Evolutionary conservation across 2,888 invertebrate species (phyloP).

Genomic region (Ommatoiulus sabulosus): DNA sequence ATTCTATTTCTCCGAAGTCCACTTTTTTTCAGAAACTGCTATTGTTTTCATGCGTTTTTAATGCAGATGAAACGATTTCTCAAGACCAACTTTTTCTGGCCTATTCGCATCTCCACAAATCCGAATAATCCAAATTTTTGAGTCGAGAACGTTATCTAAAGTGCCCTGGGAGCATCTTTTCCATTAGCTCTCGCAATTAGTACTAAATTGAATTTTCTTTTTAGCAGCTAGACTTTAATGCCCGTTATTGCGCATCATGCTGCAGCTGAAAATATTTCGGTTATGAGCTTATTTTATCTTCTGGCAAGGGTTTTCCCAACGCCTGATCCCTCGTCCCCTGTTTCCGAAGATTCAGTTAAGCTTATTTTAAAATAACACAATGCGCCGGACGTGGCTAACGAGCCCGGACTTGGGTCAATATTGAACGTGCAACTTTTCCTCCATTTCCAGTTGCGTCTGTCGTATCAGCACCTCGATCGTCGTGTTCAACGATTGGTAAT

Average conservation of each 20-base stretch:
- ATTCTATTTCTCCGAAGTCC: too few species aligned
- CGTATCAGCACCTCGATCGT: neutral
- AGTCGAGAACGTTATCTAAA: neutral
- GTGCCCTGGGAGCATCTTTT: neutral
- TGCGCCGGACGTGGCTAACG: neutral
- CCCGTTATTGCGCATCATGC: neutral
- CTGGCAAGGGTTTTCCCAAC: neutral
- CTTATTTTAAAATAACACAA: constrained; percentile 22
- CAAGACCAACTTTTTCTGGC: neutral
- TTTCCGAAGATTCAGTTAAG: neutral
- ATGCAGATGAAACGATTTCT: too few species aligned
- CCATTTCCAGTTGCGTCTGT: neutral
- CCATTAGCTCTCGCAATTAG: constrained; percentile 30
- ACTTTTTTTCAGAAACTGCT: too few species aligned
- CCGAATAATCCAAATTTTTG: neutral
- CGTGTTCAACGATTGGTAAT: constrained; percentile 50
- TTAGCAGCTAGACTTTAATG: neutral
- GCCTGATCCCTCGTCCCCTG: neutral
- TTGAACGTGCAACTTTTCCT: constrained; percentile 15
- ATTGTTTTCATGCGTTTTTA: too few species aligned
- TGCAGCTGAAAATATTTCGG: neutral
- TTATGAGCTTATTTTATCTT: too few species aligned
- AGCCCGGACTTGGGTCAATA: neutral
- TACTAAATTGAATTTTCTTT: constrained; percentile 14
- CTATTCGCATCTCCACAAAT: neutral